These are phyloP conservation scores for Holacanthella duospinosa DNA, from an alignment of 2,888 invertebrate species.

Conservation along the genomic window DNA sequence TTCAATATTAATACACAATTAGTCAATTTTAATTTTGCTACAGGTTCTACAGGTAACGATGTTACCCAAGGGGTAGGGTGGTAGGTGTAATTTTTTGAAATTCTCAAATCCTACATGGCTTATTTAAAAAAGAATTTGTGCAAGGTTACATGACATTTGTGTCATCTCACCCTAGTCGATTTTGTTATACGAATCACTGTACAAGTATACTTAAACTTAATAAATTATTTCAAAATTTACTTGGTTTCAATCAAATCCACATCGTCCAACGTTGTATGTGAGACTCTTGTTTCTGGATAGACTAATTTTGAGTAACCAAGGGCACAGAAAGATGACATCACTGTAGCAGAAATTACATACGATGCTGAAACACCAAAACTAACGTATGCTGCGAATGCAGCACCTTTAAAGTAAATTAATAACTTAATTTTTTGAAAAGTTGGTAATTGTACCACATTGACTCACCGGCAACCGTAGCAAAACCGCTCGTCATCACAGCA, in stretches of 20 bases:
- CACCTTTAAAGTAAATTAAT: conserved; percentile 47
- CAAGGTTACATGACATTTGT: too few species aligned
- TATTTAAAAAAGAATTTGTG: too few species aligned
- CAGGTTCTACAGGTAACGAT: too few species aligned
- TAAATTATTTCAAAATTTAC: too few species aligned
- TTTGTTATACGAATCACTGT: too few species aligned
- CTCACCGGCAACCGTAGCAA: conserved; percentile 82
- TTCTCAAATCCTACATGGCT: too few species aligned
- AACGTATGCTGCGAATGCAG: conserved; percentile 86
- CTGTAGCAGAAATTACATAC: conserved; percentile 80
- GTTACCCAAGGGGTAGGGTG: too few species aligned
- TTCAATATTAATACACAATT: conserved; percentile 26
- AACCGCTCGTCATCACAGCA: conserved; percentile 85
- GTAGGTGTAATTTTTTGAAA: too few species aligned
- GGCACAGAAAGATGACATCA: conserved; percentile 61
- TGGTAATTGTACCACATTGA: not conserved
- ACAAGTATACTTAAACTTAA: too few species aligned
- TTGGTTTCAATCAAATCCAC: conserved; percentile 45
- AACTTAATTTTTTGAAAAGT: not conserved
- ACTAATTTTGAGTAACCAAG: conserved; percentile 80
- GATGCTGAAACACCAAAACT: conserved; percentile 76
- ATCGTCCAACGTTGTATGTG: conserved; percentile 63
- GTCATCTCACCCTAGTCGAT: too few species aligned
- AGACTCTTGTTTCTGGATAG: conserved; percentile 79
- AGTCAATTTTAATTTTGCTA: not conserved